phyloP scores from a whole-genome alignment of 1,140 invertebrate genomes.

The Meloidogyne hapla region DNA sequence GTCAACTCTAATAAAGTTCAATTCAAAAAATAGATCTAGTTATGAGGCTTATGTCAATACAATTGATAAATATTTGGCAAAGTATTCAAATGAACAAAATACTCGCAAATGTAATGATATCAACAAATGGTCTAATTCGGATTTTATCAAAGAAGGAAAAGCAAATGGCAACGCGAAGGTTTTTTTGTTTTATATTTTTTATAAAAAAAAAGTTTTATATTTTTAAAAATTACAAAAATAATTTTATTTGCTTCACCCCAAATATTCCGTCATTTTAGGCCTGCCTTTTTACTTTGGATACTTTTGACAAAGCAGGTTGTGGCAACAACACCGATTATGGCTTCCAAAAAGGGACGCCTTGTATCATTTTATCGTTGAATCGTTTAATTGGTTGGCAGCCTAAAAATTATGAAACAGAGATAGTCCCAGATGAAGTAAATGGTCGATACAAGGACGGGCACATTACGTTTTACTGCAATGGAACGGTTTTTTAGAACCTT shows the following conservation, averaged over 20 bases:
- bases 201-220: too few species aligned
- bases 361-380: constrained; percentile 59
- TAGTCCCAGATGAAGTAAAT: constrained; percentile 48
- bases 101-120: constrained; percentile 46
- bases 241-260: too few species aligned
- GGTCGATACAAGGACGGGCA: constrained; percentile 54
- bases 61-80: constrained; percentile 51
- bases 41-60: constrained; percentile 52
- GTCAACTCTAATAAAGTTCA: constrained; percentile 61
- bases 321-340: constrained; percentile 48
- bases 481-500: constrained; percentile 44
- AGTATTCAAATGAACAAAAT: constrained; percentile 50
- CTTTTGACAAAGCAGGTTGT: constrained; percentile 51
- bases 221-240: too few species aligned
- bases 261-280: too few species aligned
- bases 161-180: constrained; percentile 27
- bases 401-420: constrained; percentile 41
- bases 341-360: constrained; percentile 58
- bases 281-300: constrained; percentile 51
- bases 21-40: constrained; percentile 43
- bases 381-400: constrained; percentile 62
- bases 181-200: constrained; percentile 10
- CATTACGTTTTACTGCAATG: constrained; percentile 59
- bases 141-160: constrained; percentile 51
- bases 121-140: constrained; percentile 39